phyloP scores from a whole-genome alignment of 1,140 invertebrate species.

The Myzus persicae region DNA sequence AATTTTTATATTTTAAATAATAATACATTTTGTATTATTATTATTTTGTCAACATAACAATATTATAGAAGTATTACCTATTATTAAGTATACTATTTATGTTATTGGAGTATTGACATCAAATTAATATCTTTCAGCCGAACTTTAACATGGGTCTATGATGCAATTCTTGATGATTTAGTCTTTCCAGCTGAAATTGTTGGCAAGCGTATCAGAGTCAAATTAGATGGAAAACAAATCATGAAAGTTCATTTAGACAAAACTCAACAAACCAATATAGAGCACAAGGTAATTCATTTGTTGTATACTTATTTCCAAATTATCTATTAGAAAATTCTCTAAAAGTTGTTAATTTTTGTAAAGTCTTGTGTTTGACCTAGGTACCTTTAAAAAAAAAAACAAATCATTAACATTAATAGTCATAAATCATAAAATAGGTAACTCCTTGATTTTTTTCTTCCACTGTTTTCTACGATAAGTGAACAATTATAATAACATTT shows the following conservation, averaged over 20 bases:
- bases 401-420: too few relatives aligned
- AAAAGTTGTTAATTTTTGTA: background rate
- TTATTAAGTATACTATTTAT: background rate
- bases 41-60: conserved; percentile 2
- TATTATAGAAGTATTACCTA: background rate
- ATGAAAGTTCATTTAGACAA: conserved; percentile 99
- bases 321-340: background rate
- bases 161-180: conserved; percentile 94
- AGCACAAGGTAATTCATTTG: conserved; percentile 88
- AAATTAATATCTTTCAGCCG: conserved; percentile 69
- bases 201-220: conserved; percentile 95
- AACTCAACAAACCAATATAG: conserved; percentile 97
- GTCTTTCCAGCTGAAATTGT: conserved; percentile 99
- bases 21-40: conserved; percentile 24
- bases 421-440: too few relatives aligned
- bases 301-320: background rate
- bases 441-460: too few relatives aligned
- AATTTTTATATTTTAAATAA: background rate
- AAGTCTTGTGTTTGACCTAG: background rate
- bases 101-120: conserved; percentile 33
- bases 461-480: too few relatives aligned
- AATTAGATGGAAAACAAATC: conserved; percentile 92
- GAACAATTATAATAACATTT: too few relatives aligned
- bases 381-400: too few relatives aligned
- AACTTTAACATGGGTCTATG: conserved; percentile 96